phyloP scores from a whole-genome alignment of 1,140 invertebrate species.

The Drosophila oshimai region DNA sequence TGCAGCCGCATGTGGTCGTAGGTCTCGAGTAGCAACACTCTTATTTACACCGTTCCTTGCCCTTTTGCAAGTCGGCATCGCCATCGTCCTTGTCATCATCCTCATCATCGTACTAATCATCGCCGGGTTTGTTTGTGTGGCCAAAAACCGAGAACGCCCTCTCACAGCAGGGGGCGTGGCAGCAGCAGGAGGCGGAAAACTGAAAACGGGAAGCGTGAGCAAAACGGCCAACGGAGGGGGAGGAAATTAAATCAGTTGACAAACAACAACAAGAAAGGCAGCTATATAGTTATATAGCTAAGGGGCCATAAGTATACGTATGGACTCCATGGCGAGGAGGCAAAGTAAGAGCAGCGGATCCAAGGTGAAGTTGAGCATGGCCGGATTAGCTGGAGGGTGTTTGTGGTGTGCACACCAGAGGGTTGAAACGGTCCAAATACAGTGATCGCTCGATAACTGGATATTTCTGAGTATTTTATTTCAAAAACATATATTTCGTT shows the following conservation, averaged over 20 bases:
- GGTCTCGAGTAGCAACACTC: constrained; percentile 50
- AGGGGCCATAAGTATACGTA: too few relatives aligned
- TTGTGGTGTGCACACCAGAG: constrained; percentile 18
- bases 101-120: constrained; percentile 9
- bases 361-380: constrained; percentile 37
- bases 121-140: constrained; percentile 59
- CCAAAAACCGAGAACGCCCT: constrained; percentile 70
- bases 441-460: neutral
- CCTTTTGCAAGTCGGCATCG: constrained; percentile 73
- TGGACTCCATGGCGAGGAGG: neutral
- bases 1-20: constrained; percentile 66
- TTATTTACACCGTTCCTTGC: constrained; percentile 60
- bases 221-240: constrained; percentile 42
- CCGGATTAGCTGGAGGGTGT: constrained; percentile 49
- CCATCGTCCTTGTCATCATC: neutral
- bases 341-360: constrained; percentile 3
- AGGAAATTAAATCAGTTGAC: constrained; percentile 80
- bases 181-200: neutral
- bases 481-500: too few relatives aligned
- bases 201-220: neutral
- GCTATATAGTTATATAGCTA: neutral
- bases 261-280: constrained; percentile 54
- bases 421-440: constrained; percentile 29
- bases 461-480: neutral
- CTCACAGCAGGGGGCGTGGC: constrained; percentile 56